Evolutionary conservation across 2,888 invertebrate species (phyloP), one percentile per base, ranked within the genome.

Genomic region (Cephalotes varians): DNA sequence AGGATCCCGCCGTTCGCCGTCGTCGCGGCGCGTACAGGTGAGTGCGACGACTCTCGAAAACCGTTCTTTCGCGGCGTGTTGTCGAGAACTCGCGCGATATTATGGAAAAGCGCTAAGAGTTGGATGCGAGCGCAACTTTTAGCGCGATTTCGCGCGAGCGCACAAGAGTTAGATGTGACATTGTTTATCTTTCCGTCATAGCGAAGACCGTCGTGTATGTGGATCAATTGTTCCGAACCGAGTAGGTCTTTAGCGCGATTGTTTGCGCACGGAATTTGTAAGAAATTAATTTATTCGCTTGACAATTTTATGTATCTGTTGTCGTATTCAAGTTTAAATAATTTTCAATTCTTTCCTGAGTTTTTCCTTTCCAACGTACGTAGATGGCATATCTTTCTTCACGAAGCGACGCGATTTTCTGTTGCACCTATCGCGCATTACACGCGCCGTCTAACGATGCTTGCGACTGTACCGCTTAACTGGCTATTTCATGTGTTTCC

Each of bases 21-120:
- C 81, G 79, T 65, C 83, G 69, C 88, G 80, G 3, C 3, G 10
- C 69, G 80, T 81, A 64, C 85, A 85, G 88, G 88, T 88, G 89
- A 88, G 88, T 88, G 71, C 15, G 56, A 28, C 9, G 56, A 58
- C 31, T 60, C 25, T 60, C 37, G 25, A 76, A 9, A 15, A 71
- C 10, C 69, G 21, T 54, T 25, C 28, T 49, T 49, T 62, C 37
- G 18, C 18, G 34, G 44, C 58, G 34, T 58, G 58, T 12, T 44
- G 21, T 54, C 31, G 31, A 31, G 18, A 28, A 25, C 25, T 18
- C 58, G 31, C 58, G 60, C n/a, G 18, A 58, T 15, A 1, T 28
- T 12, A 15, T 28, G 58, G 2, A 28, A 21, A 21, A 49, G n/a
- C 21, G 1, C 9, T 10, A 15, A 34, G 25, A 18, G 7, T 72